Percentiles rank a stretch among this genome's conserved stretches.
phyloP scores from a whole-genome alignment of 2,888 invertebrate species.

The Coenonympha glycerion region DNA sequence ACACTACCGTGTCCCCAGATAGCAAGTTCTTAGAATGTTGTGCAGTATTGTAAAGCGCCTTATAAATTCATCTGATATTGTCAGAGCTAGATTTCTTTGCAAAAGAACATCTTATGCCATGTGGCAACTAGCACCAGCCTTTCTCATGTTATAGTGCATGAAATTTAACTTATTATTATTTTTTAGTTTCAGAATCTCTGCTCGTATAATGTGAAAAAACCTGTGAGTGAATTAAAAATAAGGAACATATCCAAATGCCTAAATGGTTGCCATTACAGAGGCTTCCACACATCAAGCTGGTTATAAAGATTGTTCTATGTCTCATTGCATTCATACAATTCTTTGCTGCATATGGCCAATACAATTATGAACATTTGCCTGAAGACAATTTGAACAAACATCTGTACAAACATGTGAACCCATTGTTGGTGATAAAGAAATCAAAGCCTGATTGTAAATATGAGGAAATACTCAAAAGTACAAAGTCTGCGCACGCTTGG shows the following conservation, averaged over 20 bases:
- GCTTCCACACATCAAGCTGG: slow-evolving; percentile 41
- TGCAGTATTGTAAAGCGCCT: no score
- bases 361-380: slow-evolving; percentile 47
- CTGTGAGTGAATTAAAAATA: not conserved
- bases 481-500: slow-evolving; percentile 36
- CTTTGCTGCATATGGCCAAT: slow-evolving; percentile 39
- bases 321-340: slow-evolving; percentile 42
- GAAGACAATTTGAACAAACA: slow-evolving; percentile 36
- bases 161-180: not conserved
- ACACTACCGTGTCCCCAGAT: no score
- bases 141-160: not conserved
- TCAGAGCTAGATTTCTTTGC: no score
- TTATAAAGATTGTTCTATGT: slow-evolving; percentile 35
- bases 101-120: no score
- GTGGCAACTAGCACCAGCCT: no score
- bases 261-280: slow-evolving; percentile 39
- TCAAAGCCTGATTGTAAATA: slow-evolving; percentile 49
- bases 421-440: slow-evolving; percentile 34
- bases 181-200: slow-evolving; percentile 9
- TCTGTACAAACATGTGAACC: slow-evolving; percentile 39
- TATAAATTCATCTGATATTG: no score
- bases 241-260: slow-evolving; percentile 38
- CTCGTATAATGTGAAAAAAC: not conserved
- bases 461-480: slow-evolving; percentile 43
- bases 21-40: no score